phyloP scores from a whole-genome alignment of 2,888 invertebrate genomes.

The Tenthredo mesomela region DNA sequence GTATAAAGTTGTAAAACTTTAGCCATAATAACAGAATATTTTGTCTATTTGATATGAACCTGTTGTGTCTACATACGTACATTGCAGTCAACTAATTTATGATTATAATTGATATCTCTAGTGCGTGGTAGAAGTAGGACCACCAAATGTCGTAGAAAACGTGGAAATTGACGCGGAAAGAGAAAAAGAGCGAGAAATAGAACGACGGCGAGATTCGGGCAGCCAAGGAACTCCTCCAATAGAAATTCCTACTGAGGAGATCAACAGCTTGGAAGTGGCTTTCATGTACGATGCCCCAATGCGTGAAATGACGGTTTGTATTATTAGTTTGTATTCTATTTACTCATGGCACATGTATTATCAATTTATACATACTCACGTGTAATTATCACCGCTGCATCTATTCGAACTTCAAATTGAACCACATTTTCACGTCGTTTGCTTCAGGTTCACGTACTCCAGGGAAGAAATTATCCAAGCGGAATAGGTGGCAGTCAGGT shows the following conservation, averaged over 20 bases:
- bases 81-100: background rate
- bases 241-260: conserved; percentile 66
- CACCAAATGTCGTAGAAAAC: conserved; percentile 69
- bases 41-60: background rate
- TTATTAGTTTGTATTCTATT: background rate
- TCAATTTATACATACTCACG: too few relatives aligned
- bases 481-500: conserved; percentile 88
- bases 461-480: conserved; percentile 90
- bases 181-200: conserved; percentile 61
- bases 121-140: conserved; percentile 75
- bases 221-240: conserved; percentile 47
- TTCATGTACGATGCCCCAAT: conserved; percentile 94
- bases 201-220: background rate
- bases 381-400: background rate
- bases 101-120: conserved; percentile 55
- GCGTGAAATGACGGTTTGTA: conserved; percentile 89
- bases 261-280: conserved; percentile 90
- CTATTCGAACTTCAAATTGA: background rate
- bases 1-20: background rate
- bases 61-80: background rate
- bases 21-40: background rate
- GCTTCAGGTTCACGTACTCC: conserved; percentile 87
- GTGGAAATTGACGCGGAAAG: conserved; percentile 68
- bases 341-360: background rate
- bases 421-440: background rate